These are phyloP conservation scores for Zele albiditarsus DNA, from an alignment of 2,888 invertebrate species.

Conservation along the genomic window DNA sequence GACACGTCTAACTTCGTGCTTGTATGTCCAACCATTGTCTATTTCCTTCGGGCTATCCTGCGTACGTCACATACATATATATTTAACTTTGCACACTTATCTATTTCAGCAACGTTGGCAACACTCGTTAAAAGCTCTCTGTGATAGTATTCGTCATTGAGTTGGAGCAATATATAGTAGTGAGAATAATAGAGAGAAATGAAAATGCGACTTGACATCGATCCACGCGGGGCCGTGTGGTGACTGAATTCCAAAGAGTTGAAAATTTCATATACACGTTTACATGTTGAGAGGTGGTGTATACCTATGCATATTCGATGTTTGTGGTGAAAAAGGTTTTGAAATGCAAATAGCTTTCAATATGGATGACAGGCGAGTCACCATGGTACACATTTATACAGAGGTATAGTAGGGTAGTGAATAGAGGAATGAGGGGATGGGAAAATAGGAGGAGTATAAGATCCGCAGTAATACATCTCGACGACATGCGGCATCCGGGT, in stretches of 20 bases:
- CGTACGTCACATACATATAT: neutral
- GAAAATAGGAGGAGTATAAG: conserved; percentile 54
- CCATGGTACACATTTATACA: conserved; percentile 27
- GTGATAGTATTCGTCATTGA: neutral
- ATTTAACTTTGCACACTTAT: conserved; percentile 7
- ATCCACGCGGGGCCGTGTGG: neutral
- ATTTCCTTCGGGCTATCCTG: conserved; percentile 36
- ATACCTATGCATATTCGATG: conserved; percentile 9
- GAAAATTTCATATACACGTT: conserved; percentile 10
- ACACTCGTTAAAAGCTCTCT: conserved; percentile 35
- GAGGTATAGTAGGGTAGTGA: neutral
- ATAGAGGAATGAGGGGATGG: neutral
- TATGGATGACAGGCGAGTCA: conserved; percentile 61
- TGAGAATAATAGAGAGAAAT: conserved; percentile 2
- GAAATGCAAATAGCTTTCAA: conserved; percentile 64
- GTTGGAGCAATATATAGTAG: neutral
- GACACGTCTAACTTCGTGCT: conserved; percentile 29
- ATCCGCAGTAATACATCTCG: conserved; percentile 71
- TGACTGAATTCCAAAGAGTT: conserved; percentile 4
- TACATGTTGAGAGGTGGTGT: neutral
- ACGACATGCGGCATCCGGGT: conserved; percentile 69
- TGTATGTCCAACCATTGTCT: neutral
- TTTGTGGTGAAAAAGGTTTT: conserved; percentile 51
- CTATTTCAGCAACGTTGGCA: conserved; percentile 49
- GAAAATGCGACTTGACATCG: conserved; percentile 24